A percentile compares a stretch with the other conserved stretches of the same genome.
Evolutionary conservation across 2,797 vertebrate species (phyloP).

Genomic region (Cyclopterus lumpus): DNA sequence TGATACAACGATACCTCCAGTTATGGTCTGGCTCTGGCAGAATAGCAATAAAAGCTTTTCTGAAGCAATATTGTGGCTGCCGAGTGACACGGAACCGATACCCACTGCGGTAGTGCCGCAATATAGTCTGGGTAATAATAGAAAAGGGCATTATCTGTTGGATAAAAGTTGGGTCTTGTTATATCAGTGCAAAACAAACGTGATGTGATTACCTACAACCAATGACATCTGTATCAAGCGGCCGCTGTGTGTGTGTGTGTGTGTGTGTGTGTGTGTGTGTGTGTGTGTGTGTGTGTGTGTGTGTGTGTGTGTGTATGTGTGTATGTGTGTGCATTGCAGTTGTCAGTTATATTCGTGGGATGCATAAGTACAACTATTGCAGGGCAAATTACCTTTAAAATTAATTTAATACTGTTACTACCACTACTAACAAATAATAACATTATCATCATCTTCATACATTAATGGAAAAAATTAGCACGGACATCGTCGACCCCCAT

Average conservation of each 20-base stretch:
- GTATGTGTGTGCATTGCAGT: not conserved
- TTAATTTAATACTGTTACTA: not conserved
- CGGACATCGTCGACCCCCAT: no score
- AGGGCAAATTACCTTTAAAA: not conserved
- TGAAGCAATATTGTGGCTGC: constrained; percentile 9
- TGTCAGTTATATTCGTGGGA: not conserved
- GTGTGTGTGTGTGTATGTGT: no score
- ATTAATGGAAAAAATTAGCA: not conserved
- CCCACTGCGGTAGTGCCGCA: not conserved
- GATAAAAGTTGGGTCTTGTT: not conserved
- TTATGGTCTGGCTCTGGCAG: constrained; percentile 36
- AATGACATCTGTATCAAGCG: not conserved
- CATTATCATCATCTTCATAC: not conserved
- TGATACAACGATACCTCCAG: constrained; percentile 22
- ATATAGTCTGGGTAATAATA: not conserved
- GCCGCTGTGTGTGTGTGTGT: no score
- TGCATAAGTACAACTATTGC: not conserved
- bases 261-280: no score
- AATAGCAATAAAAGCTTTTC: constrained; percentile 9
- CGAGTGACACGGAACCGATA: constrained; percentile 11
- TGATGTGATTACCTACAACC: not conserved
- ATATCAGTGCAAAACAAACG: not conserved
- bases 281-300: no score
- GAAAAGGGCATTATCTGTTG: not conserved
- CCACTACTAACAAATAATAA: not conserved